Evolutionary conservation across 1,140 invertebrate genomes (phyloP).

Genomic region (Saccostrea echinata): DNA sequence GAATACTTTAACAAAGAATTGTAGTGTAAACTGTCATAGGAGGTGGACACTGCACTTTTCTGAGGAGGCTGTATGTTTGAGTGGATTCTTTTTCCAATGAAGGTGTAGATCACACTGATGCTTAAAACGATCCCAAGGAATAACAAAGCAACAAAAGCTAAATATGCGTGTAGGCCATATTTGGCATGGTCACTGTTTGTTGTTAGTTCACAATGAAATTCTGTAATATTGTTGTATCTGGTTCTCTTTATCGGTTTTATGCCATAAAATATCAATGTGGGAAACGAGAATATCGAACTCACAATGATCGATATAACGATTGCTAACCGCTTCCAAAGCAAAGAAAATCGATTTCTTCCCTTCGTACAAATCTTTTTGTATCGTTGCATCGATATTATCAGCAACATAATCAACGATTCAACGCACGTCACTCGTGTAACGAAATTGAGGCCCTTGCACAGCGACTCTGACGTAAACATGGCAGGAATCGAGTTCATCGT

Average conservation of each 20-base stretch:
- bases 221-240: neutral
- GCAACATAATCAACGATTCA: neutral
- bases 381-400: conserved; percentile 21
- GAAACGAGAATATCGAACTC: neutral
- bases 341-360: neutral
- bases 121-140: neutral
- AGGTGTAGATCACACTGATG: neutral
- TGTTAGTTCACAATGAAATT: conserved; percentile 17
- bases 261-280: conserved; percentile 4
- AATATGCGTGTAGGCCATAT: neutral
- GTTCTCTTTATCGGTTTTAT: neutral
- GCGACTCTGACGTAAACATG: neutral
- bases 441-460: conserved; percentile 22
- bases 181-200: neutral
- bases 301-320: neutral
- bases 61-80: conserved; percentile 9
- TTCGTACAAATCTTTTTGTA: conserved; percentile 41
- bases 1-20: conserved; percentile 12
- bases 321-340: conserved; percentile 25
- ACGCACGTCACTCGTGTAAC: neutral
- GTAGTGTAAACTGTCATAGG: neutral
- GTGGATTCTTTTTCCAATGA: conserved; percentile 3
- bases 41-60: neutral
- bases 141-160: neutral
- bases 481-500: neutral